Evolutionary conservation across 92 coral and sea anemone genomes (phyloP).

Genomic region (Parazoanthus swiftii): DNA sequence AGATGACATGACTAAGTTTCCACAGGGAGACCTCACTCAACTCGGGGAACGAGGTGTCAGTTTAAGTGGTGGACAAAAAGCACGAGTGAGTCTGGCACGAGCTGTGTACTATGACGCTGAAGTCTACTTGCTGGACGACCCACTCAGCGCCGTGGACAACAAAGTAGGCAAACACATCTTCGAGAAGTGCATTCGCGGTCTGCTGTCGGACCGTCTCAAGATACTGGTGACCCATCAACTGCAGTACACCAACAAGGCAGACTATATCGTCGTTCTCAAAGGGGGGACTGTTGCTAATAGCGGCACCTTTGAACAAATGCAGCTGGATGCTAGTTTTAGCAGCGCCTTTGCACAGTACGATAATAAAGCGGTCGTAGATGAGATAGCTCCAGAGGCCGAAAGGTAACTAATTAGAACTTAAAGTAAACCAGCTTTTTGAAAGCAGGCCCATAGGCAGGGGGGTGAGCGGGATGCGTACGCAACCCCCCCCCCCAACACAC

Average conservation of each 20-base stretch:
- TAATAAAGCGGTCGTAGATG: constrained; percentile 1
- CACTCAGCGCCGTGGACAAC: neutral
- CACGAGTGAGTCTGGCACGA: neutral
- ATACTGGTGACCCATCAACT: neutral
- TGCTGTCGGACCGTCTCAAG: neutral
- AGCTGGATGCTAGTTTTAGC: neutral
- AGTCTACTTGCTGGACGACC: too few species aligned
- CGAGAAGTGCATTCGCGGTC: neutral
- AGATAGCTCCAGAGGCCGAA: neutral
- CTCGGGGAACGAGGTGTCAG: neutral
- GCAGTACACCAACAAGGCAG: constrained; percentile 13
- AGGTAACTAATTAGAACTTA: neutral
- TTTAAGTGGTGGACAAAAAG: constrained; percentile 3
- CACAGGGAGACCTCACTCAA: neutral
- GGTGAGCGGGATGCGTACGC: too few species aligned
- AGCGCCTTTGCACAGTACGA: constrained; percentile 10
- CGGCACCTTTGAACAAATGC: neutral
- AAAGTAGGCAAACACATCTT: neutral
- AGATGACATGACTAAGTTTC: neutral
- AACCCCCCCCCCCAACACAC: too few species aligned
- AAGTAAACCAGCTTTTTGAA: too few species aligned
- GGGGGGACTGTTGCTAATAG: neutral
- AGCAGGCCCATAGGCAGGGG: too few species aligned
- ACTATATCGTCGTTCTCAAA: neutral
- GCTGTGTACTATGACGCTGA: too few species aligned